phyloP scores from a whole-genome alignment of 2,113 vertebrate genomes.

The Plestiodon gilberti region DNA sequence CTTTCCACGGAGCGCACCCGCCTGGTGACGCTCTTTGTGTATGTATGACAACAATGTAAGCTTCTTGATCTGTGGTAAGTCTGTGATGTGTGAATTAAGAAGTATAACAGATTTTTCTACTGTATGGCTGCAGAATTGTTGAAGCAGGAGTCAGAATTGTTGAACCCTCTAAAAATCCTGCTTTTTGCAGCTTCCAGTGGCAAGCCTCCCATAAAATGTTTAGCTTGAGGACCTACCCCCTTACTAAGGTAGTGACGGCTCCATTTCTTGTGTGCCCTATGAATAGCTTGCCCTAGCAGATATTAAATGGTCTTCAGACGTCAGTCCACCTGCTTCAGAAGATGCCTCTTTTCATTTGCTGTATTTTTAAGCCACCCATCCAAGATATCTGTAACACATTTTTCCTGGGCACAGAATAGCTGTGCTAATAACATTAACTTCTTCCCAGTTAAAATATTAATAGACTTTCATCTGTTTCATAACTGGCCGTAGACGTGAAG shows the following conservation, averaged over 20 bases:
- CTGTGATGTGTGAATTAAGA: not conserved
- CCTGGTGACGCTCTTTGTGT: too few species aligned
- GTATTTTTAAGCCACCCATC: conserved; percentile 15
- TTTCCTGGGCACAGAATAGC: not conserved
- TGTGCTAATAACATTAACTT: not conserved
- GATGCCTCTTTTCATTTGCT: not conserved
- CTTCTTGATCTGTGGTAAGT: not conserved
- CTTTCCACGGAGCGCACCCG: too few species aligned
- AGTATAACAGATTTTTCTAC: not conserved
- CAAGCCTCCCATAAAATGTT: not conserved
- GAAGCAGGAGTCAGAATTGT: not conserved
- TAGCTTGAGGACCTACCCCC: not conserved
- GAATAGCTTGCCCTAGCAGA: not conserved
- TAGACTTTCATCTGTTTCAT: conserved; percentile 24
- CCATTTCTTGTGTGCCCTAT: not conserved
- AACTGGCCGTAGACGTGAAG: not conserved
- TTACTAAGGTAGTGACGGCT: not conserved
- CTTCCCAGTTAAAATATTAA: conserved; percentile 34
- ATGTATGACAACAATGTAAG: not conserved
- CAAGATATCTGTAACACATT: not conserved
- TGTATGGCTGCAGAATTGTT: not conserved
- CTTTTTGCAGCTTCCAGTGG: not conserved
- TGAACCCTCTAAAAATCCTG: too few species aligned
- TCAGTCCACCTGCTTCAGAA: not conserved
- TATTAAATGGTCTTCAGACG: conserved; percentile 29